Evolutionary conservation across 2,888 invertebrate species (phyloP), one percentile per base, ranked within the genome.

Genomic region (Euzetes globulus): DNA sequence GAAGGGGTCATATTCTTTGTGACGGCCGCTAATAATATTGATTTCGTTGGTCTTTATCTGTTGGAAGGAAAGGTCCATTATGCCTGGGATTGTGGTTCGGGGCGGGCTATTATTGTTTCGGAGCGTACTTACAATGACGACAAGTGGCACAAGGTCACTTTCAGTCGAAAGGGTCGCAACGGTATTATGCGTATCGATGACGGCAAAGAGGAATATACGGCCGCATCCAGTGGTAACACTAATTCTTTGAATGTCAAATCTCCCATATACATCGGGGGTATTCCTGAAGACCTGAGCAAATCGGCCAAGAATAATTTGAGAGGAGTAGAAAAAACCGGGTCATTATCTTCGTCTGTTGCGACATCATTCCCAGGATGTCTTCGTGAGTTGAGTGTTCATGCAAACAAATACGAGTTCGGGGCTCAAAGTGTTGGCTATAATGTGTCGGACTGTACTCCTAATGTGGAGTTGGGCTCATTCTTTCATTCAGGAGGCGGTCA

Each of bases 1-100:
- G 88, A 91, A 74, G 94, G 95, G 0, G 85, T 94, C 7, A 86
- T 96, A 19, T 91, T 96, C 84, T 96, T 93, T 83, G 81, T 83
- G 29, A 84, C 88, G 0, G 88, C 90, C 74, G 84, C 84, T 15
- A 84, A 86, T 1, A 87, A 88, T 25, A 82, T 82, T 0, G 90
- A 91, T 81, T 90, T 89, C 81, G 87, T 92, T 0, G 88, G 91
- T 0, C 83, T 93, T 13, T 91, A 88, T 80, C 83, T 96, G 81
- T 86, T 87, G 77, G 87, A 89, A 71, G 94, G 92, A 50, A 85
- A 86, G 83, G 89, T 92, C 0, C 84, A 88, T 79, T 90, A 88
- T 81, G 83, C 87, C 3, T 90, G 90, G 82, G 88, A 89, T 81
- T 89, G 89, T 80, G 91, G 91, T 25, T 86, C 86, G 0, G 88